Base-by-base conservation (phyloP, 2,113 vertebrate genomes). In the Fregetta grallaria region DNA sequence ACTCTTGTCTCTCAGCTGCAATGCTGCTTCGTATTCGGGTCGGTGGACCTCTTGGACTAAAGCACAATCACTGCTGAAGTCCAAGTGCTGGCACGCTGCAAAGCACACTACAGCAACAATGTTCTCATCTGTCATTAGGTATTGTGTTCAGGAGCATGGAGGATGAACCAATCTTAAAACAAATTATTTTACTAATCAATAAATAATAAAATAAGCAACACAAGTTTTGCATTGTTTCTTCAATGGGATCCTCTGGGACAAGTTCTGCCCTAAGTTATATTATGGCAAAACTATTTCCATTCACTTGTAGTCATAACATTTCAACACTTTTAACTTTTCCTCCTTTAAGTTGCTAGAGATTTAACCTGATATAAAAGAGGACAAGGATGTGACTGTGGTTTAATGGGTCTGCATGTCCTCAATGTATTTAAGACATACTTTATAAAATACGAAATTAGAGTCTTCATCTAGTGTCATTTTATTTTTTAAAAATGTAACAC, bases 61-160 rank as follows among this genome's bases (percentile, higher is more conserved):
- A 65, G 42, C 30, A 21, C 0, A 0, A 36, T 9, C 17, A 10
- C 44, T 32, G 49, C 13, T 20, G 3, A 70, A 67, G 47, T 23
- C 52, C 42, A n/a, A 38, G 49, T 11, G 34, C 73, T 84, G 27
- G 19, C 44, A 42, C 1, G 1, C 52, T 36, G 40, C 18, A 91
- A 47, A 83, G 25, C 29, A 85, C 0, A 1, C 30, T 30, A 20
- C 17, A 21, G 23, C 38, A 27, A 20, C 34, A 53, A 15, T 49
- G 49, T 40, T 73, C 23, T 47, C 29, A 52, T 2, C 19, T 25
- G 32, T 14, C 50, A 88, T 29, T 38, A 70, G 25, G 18, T 22
- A 14, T 3, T 52, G 21, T 53, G 58, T 70, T 84, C 77, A 70
- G 23, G 13, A 74, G 23, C 11, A 21, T 7, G 19, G 21, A 83